Evolutionary conservation across 2,797 vertebrate genomes (phyloP), one percentile per base, ranked within the genome.

Genomic region (Silurus aristotelis): DNA sequence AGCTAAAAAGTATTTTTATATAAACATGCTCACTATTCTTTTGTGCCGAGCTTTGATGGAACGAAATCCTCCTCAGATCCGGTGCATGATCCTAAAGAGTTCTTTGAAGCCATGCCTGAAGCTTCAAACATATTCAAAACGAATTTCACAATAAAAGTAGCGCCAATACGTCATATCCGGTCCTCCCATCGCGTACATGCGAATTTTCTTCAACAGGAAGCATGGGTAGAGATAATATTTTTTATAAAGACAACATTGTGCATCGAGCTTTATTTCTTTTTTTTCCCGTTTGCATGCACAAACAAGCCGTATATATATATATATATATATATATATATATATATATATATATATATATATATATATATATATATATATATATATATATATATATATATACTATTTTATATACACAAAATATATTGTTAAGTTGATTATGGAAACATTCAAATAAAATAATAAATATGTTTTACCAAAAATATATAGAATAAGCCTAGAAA

Each of bases 11-110:
- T 46, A 58, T 15, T 15, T 61, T 68, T 38, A 61, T 22, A 25
- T 31, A 52, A 79, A 64, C 6, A 46, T 52, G 87, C 95, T 93
- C 91, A 96, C 96, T 95, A 94, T 46, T 93, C 90, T 90, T 95
- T 96, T 0, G 95, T 96, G 84, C 96, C 95, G 0, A 96, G 93
- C 83, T 92, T 89, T 60, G 95, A 96, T 43, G 94, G 88, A 46
- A 52, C 87, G 83, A 96, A 94, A 77, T 95, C 95, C 52, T 87
- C 86, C 20, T 92, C 90, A 25, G 87, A 85, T 13, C 68, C 83
- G 6, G 48, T 73, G 82, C 22, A 22, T 5, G 82, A 64, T 3
- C 90, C 88, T 1, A 87, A 88, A 3, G 91, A 80, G 55, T 2
- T 66, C 1, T 82, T 86, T 9, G 80, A 9, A n/a, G 84, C 93